These are phyloP conservation scores for Mystacides longicornis DNA, from an alignment of 2,888 invertebrate species.

Conservation along the genomic window DNA sequence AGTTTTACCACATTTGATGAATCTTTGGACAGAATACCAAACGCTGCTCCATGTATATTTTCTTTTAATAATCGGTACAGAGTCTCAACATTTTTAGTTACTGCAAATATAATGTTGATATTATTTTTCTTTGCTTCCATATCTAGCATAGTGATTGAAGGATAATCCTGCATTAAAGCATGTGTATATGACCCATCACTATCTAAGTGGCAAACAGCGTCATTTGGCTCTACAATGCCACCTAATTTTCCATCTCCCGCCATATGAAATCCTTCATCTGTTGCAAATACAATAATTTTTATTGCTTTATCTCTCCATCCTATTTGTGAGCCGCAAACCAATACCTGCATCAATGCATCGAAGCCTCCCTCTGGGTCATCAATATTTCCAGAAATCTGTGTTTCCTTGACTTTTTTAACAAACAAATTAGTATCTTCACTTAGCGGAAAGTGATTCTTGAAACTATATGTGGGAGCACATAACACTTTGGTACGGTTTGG, in stretches of 20 bases:
- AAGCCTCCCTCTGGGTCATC: slow-evolving; percentile 77
- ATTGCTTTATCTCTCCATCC: slow-evolving; percentile 73
- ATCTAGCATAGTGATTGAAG: slow-evolving; percentile 63
- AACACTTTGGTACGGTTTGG: too few relatives aligned
- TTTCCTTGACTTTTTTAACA: slow-evolving; percentile 36
- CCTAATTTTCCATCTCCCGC: slow-evolving; percentile 73
- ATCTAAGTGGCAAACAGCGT: slow-evolving; percentile 60
- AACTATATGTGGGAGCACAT: slow-evolving; percentile 61
- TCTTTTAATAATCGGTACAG: slow-evolving; percentile 50
- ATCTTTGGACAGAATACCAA: slow-evolving; percentile 53
- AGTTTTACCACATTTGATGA: slow-evolving; percentile 60
- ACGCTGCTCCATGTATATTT: slow-evolving; percentile 60
- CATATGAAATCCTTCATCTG: slow-evolving; percentile 68
- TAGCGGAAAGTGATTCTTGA: slow-evolving; percentile 63
- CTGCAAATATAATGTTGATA: slow-evolving; percentile 73
- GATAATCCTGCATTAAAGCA: slow-evolving; percentile 62
- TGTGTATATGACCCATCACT: slow-evolving; percentile 49
- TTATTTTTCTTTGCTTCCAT: slow-evolving; percentile 57
- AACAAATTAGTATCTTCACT: slow-evolving; percentile 48
- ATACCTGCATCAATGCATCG: slow-evolving; percentile 81
- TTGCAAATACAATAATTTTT: slow-evolving; percentile 69
- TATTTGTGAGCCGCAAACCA: slow-evolving; percentile 61
- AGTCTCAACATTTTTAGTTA: slow-evolving; percentile 37
- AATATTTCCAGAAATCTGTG: slow-evolving; percentile 46
- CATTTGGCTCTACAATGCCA: slow-evolving; percentile 63